Conservation (phyloP, 2,888 invertebrate genomes). For the Apamea epomidion region DNA sequence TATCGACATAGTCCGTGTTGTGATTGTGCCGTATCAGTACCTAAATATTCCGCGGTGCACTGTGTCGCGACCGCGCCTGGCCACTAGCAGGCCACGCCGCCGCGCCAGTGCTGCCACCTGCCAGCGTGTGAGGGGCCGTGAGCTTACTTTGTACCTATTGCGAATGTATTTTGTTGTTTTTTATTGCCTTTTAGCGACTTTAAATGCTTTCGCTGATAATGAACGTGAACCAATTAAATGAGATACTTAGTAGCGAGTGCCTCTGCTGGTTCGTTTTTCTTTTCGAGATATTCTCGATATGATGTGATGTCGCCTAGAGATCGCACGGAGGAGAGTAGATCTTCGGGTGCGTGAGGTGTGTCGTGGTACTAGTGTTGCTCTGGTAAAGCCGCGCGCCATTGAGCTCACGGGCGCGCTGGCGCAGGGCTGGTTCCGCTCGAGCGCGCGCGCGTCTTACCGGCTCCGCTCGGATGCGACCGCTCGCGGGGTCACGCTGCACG, state of each 20-base stretch:
- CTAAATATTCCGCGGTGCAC: neutral
- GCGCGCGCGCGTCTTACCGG: neutral
- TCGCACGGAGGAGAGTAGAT: too few species aligned
- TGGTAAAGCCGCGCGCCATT: neutral
- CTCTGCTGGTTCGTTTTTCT: neutral
- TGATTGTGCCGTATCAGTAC: neutral
- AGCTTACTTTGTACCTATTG: neutral
- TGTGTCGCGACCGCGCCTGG: neutral
- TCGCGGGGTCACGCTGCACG: neutral
- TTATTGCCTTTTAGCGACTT: constrained; percentile 14
- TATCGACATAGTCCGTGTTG: constrained; percentile 8
- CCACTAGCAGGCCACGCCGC: neutral
- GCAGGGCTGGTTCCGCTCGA: constrained; percentile 3
- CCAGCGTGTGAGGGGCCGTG: neutral
- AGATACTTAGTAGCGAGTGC: neutral
- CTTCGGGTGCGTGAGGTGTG: neutral
- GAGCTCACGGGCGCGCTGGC: constrained; percentile 1
- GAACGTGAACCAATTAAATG: neutral
- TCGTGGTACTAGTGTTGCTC: neutral
- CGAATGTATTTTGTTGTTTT: constrained; percentile 14
- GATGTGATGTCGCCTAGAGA: neutral
- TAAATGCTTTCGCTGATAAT: neutral
- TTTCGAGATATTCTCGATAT: too few species aligned
- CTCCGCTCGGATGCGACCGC: neutral
- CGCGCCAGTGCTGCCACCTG: neutral